Percentiles rank a stretch among this genome's conserved stretches.
phyloP scores from a whole-genome alignment of 2,797 vertebrate genomes.

The Acrocephalus scirpaceus region DNA sequence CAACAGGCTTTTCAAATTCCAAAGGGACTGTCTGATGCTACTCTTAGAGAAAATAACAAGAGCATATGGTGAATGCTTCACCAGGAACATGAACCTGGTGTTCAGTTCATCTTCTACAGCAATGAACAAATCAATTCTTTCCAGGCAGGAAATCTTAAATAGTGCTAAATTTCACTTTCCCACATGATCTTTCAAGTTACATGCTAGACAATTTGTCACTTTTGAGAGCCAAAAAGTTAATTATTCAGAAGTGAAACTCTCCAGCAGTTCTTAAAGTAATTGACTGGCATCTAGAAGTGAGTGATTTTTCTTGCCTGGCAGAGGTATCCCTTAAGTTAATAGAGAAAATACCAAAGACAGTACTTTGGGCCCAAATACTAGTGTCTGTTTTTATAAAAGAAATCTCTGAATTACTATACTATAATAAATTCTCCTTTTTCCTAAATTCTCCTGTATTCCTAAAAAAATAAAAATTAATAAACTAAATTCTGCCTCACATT shows the following conservation, averaged over 20 bases:
- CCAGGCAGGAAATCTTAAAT: constrained; percentile 48
- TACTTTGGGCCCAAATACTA: not conserved
- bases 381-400: not conserved
- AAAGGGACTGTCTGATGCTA: not conserved
- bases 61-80: not conserved
- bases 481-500: not conserved
- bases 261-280: constrained; percentile 26
- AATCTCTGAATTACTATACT: not conserved
- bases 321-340: not conserved
- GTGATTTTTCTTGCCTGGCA: constrained; percentile 44
- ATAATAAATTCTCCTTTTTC: not conserved
- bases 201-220: constrained; percentile 47
- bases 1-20: not conserved
- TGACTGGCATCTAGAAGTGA: constrained; percentile 27
- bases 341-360: constrained; percentile 7
- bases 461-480: not conserved
- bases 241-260: constrained; percentile 38
- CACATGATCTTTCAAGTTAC: constrained; percentile 37
- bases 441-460: not conserved
- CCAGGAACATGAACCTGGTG: not conserved
- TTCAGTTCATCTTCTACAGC: not conserved
- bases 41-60: not conserved
- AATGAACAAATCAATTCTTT: constrained; percentile 53
- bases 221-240: constrained; percentile 63
- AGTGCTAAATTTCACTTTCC: constrained; percentile 43